These are phyloP conservation scores for Lagorchestes hirsutus DNA, from an alignment of 2,797 vertebrate genomes.

Conservation along the genomic window DNA sequence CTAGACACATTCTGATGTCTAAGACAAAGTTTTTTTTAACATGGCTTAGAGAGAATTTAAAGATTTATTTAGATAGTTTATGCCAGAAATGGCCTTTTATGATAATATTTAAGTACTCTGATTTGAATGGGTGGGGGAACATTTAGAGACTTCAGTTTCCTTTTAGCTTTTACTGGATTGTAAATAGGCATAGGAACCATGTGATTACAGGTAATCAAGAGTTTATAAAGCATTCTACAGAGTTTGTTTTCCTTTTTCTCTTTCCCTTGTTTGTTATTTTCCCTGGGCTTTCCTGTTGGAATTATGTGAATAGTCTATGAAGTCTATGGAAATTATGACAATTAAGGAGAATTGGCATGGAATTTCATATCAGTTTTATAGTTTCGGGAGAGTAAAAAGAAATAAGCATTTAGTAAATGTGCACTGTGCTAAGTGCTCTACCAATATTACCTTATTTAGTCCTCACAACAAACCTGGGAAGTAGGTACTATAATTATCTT, in stretches of 20 bases:
- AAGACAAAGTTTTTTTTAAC: neutral
- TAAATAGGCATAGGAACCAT: neutral
- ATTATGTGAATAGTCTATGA: neutral
- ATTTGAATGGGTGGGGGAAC: neutral
- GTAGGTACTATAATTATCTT: neutral
- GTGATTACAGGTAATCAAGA: neutral
- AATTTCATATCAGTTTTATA: slow-evolving; percentile 3
- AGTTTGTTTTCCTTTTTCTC: neutral
- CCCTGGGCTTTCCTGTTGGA: neutral
- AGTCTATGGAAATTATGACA: neutral
- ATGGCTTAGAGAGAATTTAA: neutral
- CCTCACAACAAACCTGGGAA: neutral
- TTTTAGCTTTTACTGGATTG: neutral
- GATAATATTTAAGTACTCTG: neutral
- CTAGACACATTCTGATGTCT: neutral
- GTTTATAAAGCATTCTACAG: neutral
- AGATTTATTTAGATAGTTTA: neutral
- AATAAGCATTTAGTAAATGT: neutral
- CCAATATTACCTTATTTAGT: neutral
- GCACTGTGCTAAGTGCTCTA: neutral
- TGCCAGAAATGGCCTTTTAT: neutral
- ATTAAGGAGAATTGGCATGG: slow-evolving; percentile 13
- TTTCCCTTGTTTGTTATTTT: neutral
- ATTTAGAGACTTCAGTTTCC: neutral
- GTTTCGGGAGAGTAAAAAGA: slow-evolving; percentile 25